These are phyloP conservation scores for Calypte anna DNA, from an alignment of 2,113 vertebrate species.

Conservation along the genomic window DNA sequence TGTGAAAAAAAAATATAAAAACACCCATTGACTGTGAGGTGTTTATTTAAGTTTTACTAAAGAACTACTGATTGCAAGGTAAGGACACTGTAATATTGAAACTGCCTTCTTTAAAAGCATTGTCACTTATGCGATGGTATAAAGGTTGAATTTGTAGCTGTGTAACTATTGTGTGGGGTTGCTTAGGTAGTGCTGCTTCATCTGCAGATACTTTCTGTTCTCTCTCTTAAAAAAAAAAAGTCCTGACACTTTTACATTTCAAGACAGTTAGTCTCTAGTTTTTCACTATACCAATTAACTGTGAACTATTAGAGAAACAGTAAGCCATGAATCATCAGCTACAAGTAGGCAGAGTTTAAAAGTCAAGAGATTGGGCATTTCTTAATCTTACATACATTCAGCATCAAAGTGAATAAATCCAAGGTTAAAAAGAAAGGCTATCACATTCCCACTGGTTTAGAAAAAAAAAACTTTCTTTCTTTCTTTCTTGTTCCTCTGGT, in stretches of 20 bases:
- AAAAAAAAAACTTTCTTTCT: background rate
- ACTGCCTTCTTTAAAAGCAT: slow-evolving; percentile 61
- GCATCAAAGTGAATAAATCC: slow-evolving; percentile 53
- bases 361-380: slow-evolving; percentile 49
- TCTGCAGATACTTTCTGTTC: slow-evolving; percentile 20
- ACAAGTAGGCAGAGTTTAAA: slow-evolving; percentile 32
- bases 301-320: slow-evolving; percentile 49
- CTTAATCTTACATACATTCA: slow-evolving; percentile 44
- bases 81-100: slow-evolving; percentile 62
- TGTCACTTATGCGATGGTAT: background rate
- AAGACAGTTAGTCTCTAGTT: slow-evolving; percentile 61
- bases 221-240: background rate
- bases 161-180: background rate
- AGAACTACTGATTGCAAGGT: slow-evolving; percentile 59
- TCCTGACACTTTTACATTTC: slow-evolving; percentile 17
- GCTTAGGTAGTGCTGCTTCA: slow-evolving; percentile 34
- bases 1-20: slow-evolving; percentile 30
- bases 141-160: slow-evolving; percentile 24
- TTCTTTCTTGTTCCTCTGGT: background rate
- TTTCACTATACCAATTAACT: slow-evolving; percentile 40
- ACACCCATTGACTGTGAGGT: slow-evolving; percentile 40
- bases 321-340: slow-evolving; percentile 53
- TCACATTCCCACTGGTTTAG: background rate
- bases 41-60: slow-evolving; percentile 70
- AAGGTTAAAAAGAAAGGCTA: slow-evolving; percentile 52